Percentiles rank a stretch among this genome's conserved stretches.
Evolutionary conservation across 1,140 invertebrate species (phyloP).

Genomic region (Notospermus geniculatus): DNA sequence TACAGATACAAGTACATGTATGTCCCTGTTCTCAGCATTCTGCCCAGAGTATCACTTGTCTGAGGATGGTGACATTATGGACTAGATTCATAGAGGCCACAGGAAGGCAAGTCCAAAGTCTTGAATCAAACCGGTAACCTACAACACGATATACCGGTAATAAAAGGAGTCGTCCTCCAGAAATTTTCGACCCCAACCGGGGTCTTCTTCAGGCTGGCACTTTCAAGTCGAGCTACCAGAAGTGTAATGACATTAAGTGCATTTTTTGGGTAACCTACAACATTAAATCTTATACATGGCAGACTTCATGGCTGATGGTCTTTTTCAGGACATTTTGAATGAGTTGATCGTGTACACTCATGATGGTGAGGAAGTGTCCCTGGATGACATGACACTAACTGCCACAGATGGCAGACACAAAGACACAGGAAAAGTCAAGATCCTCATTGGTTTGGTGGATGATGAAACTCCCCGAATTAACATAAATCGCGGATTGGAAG

Average conservation of each 20-base stretch:
- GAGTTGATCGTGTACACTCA: slow-evolving; percentile 52
- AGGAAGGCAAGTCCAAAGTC: too few species aligned
- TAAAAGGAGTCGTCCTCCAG: background rate
- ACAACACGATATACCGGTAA: background rate
- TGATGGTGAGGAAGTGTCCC: slow-evolving; percentile 45
- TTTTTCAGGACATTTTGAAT: slow-evolving; percentile 40
- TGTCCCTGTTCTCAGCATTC: too few species aligned
- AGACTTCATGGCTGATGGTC: background rate
- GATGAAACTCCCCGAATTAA: slow-evolving; percentile 55
- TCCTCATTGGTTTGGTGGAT: slow-evolving; percentile 51
- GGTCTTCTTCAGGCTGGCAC: too few species aligned
- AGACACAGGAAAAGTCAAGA: slow-evolving; percentile 40
- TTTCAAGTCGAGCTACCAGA: too few species aligned
- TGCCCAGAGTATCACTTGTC: too few species aligned
- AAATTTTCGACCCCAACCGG: too few species aligned
- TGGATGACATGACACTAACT: slow-evolving; percentile 46
- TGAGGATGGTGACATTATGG: too few species aligned
- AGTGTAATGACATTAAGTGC: background rate
- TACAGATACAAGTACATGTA: too few species aligned
- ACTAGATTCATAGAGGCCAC: too few species aligned
- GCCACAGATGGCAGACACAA: slow-evolving; percentile 50
- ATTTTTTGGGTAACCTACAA: background rate
- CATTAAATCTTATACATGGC: background rate
- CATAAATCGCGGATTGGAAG: slow-evolving; percentile 52
- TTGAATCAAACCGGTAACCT: background rate